Evolutionary conservation across 1,140 invertebrate species (phyloP), one percentile per base, ranked within the genome.

Genomic region (Drosophila saltans): DNA sequence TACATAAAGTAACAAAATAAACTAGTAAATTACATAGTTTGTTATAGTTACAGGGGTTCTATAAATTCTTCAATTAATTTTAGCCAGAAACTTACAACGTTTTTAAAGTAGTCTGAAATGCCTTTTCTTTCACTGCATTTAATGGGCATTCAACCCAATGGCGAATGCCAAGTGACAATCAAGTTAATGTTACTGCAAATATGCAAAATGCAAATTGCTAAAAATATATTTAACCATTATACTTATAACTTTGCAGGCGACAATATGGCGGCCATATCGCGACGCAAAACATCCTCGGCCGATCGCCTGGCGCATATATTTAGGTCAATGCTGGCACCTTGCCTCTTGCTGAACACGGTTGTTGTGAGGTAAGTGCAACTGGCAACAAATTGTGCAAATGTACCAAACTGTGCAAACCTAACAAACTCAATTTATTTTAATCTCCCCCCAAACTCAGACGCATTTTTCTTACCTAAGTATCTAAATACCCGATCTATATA

Each of bases 221-320:
- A 52, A 52, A 52, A 52, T 52, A 52, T 10, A 52, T 52, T 8
- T 26, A 52, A 52, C 21, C 21, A 52, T 52, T 61, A 52, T 11
- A 58, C 36, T 74, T 77, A 69, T 71, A 60, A 72, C 69, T 81
- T 81, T 89, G 57, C 72, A 92, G 92, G 92, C 75, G 92, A 92
- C 83, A 92, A 92, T 72, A 92, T 92, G 91, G 92, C 92, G 61
- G 92, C 92, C 60, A 92, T 92, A 67, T 92, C 92, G 43, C 78
- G 92, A 45, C 81, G 92, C 63, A 92, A 92, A 75, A 92, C 92
- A 73, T 92, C 90, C 62, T 92, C 91, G 60, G 91, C 91, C 66
- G 90, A 91, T 90, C 91, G 90, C 59, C 81, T 92, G 71, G 79
- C 89, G 81, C 80, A 85, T 65, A 88, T 92, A 90, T 91, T 92